These are phyloP conservation scores for Thripadectes ignobilis DNA, from an alignment of 2,797 vertebrate species.

Conservation along the genomic window DNA sequence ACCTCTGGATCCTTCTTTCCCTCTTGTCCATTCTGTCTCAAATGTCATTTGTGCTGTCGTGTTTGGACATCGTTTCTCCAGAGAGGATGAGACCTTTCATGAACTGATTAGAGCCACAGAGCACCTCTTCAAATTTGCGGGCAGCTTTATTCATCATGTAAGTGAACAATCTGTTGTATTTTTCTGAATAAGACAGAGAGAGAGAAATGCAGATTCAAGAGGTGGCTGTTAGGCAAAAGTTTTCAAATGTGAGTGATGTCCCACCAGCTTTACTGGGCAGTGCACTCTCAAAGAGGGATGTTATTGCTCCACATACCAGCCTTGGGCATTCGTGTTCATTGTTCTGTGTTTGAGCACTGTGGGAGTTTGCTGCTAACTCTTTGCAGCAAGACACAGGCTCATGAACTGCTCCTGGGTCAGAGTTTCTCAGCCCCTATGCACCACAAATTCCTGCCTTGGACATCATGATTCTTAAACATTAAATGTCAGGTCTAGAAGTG, in stretches of 20 bases:
- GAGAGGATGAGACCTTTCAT: conserved; percentile 50
- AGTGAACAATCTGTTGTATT: not conserved
- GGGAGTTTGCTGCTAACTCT: not conserved
- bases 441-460: not conserved
- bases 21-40: conserved; percentile 47
- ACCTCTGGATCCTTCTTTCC: conserved; percentile 44
- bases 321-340: not conserved
- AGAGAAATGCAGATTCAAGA: not conserved
- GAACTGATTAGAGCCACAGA: conserved; percentile 57
- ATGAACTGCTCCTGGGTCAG: not conserved
- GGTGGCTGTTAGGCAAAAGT: not conserved
- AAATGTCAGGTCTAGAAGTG: not conserved
- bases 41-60: conserved; percentile 67
- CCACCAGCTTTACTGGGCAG: not conserved
- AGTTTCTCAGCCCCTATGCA: not conserved
- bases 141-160: conserved; percentile 49
- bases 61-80: conserved; percentile 61
- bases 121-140: conserved; percentile 11
- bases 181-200: not conserved
- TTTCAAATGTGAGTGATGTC: not conserved
- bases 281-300: not conserved
- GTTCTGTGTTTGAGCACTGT: not conserved
- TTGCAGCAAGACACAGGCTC: not conserved
- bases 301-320: not conserved
- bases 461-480: not conserved